These are phyloP conservation scores for Phaethornis superciliosus DNA, from an alignment of 2,113 vertebrate species.

Conservation along the genomic window DNA sequence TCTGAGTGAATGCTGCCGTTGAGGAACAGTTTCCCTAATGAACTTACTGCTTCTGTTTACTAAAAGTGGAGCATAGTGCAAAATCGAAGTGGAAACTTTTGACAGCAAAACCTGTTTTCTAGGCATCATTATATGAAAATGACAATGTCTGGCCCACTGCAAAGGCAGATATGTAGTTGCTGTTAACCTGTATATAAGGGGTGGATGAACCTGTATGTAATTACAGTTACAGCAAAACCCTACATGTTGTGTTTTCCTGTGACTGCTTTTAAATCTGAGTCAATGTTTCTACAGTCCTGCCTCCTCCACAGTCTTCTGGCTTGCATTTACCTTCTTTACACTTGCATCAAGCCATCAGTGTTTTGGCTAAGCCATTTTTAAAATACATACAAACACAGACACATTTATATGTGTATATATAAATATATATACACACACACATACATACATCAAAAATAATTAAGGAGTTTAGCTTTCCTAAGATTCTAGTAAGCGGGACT, in stretches of 20 bases:
- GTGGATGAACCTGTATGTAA: not conserved
- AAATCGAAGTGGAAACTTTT: not conserved
- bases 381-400: accelerated
- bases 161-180: not conserved
- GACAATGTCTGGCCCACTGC: not conserved
- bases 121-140: not conserved
- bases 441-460: not conserved
- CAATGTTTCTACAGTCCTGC: not conserved
- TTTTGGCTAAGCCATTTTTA: not conserved
- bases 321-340: not conserved
- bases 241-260: not conserved
- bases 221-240: not conserved
- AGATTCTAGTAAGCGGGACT: not conserved
- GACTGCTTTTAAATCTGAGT: not conserved
- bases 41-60: not conserved
- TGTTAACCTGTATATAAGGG: not conserved
- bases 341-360: not conserved
- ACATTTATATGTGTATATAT: not conserved
- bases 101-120: not conserved
- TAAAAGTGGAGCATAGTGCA: not conserved
- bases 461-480: not conserved
- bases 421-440: not conserved
- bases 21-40: not conserved
- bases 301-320: not conserved
- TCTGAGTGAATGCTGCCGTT: not conserved